Conservation (phyloP, 2,888 invertebrate genomes). For the Ametastegia equiseti region DNA sequence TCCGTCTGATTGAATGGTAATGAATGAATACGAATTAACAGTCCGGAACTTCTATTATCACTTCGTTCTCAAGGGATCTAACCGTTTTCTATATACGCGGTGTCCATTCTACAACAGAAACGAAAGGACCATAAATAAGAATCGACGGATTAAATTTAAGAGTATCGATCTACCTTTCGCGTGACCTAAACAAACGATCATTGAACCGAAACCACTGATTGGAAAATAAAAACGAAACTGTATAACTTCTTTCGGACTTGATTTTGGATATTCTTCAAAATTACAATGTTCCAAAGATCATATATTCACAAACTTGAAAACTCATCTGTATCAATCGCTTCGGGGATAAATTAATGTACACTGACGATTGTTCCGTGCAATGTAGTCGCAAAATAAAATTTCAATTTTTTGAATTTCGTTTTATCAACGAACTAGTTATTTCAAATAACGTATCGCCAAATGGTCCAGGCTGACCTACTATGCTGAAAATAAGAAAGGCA, state of each 20-base stretch:
- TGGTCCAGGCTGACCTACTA: no score
- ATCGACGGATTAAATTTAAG: not conserved
- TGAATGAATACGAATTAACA: not conserved
- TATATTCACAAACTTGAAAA: no score
- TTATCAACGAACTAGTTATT: no score
- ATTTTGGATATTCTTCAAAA: not conserved
- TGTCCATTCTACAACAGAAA: not conserved
- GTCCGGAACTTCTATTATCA: not conserved
- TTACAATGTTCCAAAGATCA: not conserved
- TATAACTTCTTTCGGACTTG: not conserved
- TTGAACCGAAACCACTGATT: not conserved
- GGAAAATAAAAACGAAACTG: not conserved
- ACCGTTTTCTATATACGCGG: not conserved
- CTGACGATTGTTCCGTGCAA: no score
- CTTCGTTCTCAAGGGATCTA: not conserved
- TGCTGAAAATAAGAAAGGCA: not conserved
- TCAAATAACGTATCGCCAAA: no score
- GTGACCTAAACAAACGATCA: not conserved
- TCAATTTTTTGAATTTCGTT: no score
- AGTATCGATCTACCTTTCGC: not conserved
- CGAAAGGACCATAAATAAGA: not conserved
- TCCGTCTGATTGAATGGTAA: not conserved
- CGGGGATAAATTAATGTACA: no score
- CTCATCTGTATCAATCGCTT: not conserved
- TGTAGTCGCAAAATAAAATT: no score